phyloP scores from a whole-genome alignment of 2,113 vertebrate genomes.

The Laticauda laticaudata region DNA sequence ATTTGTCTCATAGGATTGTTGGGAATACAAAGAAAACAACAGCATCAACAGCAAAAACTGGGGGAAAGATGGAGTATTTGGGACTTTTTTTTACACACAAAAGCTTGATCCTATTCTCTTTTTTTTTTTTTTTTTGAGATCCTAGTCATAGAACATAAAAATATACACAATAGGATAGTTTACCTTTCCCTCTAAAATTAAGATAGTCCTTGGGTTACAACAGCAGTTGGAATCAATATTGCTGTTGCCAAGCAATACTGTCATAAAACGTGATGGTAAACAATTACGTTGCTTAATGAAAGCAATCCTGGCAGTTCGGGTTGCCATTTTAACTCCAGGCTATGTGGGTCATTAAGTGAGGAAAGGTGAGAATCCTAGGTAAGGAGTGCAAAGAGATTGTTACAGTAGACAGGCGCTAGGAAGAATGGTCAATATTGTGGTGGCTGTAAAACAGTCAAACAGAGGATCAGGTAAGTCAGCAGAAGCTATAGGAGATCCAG shows the following conservation, averaged over 20 bases:
- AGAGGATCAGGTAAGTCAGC: not conserved
- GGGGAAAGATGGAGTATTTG: not conserved
- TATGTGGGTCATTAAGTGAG: not conserved
- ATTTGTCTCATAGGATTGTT: not conserved
- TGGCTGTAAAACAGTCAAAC: not conserved
- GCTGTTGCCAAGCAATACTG: not conserved
- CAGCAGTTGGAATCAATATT: not conserved
- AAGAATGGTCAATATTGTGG: not conserved
- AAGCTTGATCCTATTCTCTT: not conserved
- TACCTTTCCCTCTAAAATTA: not conserved
- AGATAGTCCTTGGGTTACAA: not conserved
- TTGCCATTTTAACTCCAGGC: not conserved
- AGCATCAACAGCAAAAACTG: not conserved
- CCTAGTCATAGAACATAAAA: not conserved
- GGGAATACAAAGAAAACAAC: not conserved
- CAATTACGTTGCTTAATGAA: not conserved
- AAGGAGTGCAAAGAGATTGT: not conserved
- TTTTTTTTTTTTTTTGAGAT: not conserved
- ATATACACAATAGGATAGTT: not conserved
- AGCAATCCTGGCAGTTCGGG: not conserved
- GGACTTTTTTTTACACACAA: not conserved
- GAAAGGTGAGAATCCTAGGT: not conserved
- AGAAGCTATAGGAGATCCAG: not conserved
- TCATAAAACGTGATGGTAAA: not conserved
- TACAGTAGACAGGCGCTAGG: not conserved